Evolutionary conservation across 2,888 invertebrate genomes (phyloP).

Genomic region (Elysia crispata): DNA sequence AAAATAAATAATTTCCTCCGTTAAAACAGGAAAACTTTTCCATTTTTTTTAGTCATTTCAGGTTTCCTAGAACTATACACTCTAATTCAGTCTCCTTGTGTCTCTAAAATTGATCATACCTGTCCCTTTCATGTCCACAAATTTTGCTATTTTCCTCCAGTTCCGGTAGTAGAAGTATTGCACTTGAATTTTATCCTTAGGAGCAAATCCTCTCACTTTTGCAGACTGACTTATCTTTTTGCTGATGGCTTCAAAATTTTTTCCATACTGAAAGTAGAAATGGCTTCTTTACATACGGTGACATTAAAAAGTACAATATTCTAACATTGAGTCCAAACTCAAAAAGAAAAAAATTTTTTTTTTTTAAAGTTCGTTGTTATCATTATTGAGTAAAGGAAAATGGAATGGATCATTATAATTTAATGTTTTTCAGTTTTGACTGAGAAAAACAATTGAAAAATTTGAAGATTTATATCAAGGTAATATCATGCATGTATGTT

Average conservation of each 20-base stretch:
- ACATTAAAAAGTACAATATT: not conserved
- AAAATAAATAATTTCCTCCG: too few species aligned
- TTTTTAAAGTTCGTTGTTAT: not conserved
- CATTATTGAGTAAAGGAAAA: too few species aligned
- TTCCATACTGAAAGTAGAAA: constrained; percentile 83
- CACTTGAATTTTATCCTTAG: constrained; percentile 94
- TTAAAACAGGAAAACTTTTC: too few species aligned
- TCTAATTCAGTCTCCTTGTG: too few species aligned
- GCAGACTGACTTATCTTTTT: constrained; percentile 89
- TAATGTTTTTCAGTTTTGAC: not conserved
- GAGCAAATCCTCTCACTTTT: constrained; percentile 85
- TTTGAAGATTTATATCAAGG: too few species aligned
- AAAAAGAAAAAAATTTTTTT: not conserved
- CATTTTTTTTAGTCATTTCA: too few species aligned
- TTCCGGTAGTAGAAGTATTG: constrained; percentile 96
- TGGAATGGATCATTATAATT: not conserved
- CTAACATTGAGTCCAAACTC: not conserved
- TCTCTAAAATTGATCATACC: constrained; percentile 24
- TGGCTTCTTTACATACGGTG: too few species aligned
- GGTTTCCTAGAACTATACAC: too few species aligned
- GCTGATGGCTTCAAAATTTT: constrained; percentile 95
- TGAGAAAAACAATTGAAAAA: too few species aligned
- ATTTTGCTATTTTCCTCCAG: constrained; percentile 94
- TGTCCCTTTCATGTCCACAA: constrained; percentile 44
- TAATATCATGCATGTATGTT: too few species aligned